Base-by-base conservation (phyloP, 30 jellyfish, hydroid and myxozoan genomes). In the Turritopsis dohrnii region DNA sequence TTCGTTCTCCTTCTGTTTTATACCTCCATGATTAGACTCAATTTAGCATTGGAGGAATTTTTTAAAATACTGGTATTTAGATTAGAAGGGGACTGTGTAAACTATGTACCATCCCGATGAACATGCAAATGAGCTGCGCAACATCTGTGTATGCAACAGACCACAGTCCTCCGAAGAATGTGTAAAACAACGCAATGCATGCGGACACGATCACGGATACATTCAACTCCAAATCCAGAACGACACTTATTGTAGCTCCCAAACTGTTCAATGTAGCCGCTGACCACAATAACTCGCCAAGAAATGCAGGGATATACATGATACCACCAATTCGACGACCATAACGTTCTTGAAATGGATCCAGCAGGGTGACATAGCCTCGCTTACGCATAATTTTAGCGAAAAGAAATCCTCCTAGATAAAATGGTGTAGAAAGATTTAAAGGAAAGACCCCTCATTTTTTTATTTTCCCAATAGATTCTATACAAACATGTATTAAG, bases 81-180 rank as follows among this genome's bases (percentile, higher is more conserved):
- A n/a, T n/a, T n/a, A n/a, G n/a, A n/a, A n/a, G n/a, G n/a, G n/a
- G n/a, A n/a, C n/a, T n/a, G n/a, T n/a, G n/a, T n/a, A n/a, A n/a
- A n/a, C n/a, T n/a, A n/a, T n/a, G n/a, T n/a, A 95, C 99, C 97
- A 95, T 89, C 77, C 99, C 97, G 21, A 95, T 87, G 79, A 95
- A 95, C 97, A 95, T 95, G 84, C 97, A 95, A 52, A 90, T 90
- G 71, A 95, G 88, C 88, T 95, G 99, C 18, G 97, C 97, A 65
- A 95, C 97, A 81, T 95, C 99, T 3, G 99, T 95, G 86, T 90
- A 90, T n/a, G 99, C 99, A 54, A 95, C 97, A 1, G 97, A 95
- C 99, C 97, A 90, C 65, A 95, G 92, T 8, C 99, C 99, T 18
- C 99, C 99, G 54, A 95, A 95, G 79, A 95, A 90, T 29, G 99